Conservation (phyloP, 2,797 vertebrate genomes). For the Amazona finschi region DNA sequence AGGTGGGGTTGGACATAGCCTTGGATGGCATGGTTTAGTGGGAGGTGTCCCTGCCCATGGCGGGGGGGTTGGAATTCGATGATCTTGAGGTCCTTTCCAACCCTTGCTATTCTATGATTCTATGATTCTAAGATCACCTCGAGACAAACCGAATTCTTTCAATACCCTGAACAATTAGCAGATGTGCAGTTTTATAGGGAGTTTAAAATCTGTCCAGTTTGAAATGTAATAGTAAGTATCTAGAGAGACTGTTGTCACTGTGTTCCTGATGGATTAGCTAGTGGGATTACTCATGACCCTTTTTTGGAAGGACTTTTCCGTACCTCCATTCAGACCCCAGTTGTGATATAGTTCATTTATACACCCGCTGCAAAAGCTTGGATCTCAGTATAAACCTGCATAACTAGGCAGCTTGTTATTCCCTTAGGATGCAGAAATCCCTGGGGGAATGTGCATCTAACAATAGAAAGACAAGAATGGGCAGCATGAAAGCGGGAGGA, state of each 20-base stretch:
- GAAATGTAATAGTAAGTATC: neutral
- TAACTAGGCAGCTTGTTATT: neutral
- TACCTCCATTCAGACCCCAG: neutral
- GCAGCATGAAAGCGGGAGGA: neutral
- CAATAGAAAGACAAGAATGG: neutral
- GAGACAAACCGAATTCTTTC: neutral
- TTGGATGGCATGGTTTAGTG: too few relatives aligned
- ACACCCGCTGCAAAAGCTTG: neutral
- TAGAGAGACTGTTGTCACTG: neutral
- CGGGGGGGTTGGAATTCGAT: too few relatives aligned
- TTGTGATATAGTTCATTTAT: neutral
- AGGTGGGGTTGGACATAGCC: too few relatives aligned
- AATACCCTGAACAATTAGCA: neutral
- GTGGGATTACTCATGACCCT: neutral
- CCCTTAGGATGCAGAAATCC: neutral
- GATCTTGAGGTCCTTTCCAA: too few relatives aligned
- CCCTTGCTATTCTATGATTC: too few relatives aligned
- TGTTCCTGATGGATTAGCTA: neutral
- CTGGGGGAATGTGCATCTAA: neutral
- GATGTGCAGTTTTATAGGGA: neutral
- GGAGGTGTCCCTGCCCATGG: too few relatives aligned
- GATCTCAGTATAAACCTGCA: constrained; percentile 7
- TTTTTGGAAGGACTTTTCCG: neutral
- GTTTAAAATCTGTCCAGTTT: neutral
- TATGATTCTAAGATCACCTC: neutral